A percentile compares a stretch with the other conserved stretches of the same genome.
Conservation (phyloP, 92 coral and sea anemone species). For the Porites rus region DNA sequence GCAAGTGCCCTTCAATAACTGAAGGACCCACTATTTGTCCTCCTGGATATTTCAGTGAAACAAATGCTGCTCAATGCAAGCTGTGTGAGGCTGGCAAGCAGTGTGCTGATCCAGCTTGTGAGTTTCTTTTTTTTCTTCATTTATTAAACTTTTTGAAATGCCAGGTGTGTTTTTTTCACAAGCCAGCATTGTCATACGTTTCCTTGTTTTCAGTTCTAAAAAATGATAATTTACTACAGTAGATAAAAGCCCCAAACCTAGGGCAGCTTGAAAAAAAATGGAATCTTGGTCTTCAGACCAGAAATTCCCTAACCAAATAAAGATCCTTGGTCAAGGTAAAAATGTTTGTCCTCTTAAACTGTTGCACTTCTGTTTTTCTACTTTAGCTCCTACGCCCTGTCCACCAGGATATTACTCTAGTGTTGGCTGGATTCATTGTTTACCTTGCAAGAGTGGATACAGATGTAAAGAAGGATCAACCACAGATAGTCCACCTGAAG, state of each 20-base stretch:
- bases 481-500: conserved; percentile 87
- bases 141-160: too few relatives aligned
- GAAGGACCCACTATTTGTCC: conserved; percentile 86
- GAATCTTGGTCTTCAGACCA: too few relatives aligned
- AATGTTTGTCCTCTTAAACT: neutral
- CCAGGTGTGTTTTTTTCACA: neutral
- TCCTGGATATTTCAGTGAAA: conserved; percentile 92
- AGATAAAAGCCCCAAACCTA: neutral
- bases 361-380: neutral
- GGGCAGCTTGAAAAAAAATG: neutral
- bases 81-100: conserved; percentile 95
- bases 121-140: neutral
- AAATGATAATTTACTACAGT: neutral
- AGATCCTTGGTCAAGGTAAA: too few relatives aligned
- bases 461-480: conserved; percentile 91
- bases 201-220: too few relatives aligned
- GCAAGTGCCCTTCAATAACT: conserved; percentile 72
- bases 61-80: conserved; percentile 78
- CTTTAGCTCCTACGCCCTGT: conserved; percentile 88
- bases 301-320: too few relatives aligned
- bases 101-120: conserved; percentile 96
- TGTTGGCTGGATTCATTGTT: conserved; percentile 78
- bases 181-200: neutral
- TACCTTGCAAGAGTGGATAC: conserved; percentile 81
- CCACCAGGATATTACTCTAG: conserved; percentile 94